Percentiles rank a stretch among this genome's conserved stretches.
phyloP scores from a whole-genome alignment of 2,797 vertebrate species.

The Hafferia zeledoni region DNA sequence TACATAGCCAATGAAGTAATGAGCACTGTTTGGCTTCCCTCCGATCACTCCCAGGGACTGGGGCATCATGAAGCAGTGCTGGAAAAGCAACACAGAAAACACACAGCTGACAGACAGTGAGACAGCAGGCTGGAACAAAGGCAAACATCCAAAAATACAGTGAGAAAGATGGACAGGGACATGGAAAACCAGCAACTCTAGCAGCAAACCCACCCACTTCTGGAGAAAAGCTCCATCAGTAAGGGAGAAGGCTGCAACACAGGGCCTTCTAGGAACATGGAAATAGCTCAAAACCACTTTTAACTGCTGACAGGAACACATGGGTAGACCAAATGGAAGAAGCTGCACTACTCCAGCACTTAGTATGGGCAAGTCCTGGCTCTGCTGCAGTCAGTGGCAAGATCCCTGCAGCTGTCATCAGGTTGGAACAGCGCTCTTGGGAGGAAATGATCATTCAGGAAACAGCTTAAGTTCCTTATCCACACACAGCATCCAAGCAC shows the following conservation, averaged over 20 bases:
- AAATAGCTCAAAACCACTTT: neutral
- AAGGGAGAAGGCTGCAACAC: neutral
- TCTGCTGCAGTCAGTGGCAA: neutral
- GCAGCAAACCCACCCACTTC: neutral
- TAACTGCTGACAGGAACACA: neutral
- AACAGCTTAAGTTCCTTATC: neutral
- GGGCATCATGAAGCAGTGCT: conserved; percentile 98
- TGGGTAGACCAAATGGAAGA: neutral
- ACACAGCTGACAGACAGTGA: conserved; percentile 54
- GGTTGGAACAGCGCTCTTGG: neutral
- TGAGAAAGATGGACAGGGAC: neutral
- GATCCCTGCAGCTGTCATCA: neutral
- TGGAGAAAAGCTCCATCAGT: neutral
- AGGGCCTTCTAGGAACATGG: neutral
- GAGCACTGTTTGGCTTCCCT: conserved; percentile 98
- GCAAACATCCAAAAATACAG: conserved; percentile 7
- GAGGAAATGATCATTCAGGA: neutral
- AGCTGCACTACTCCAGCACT: neutral
- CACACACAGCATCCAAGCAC: neutral
- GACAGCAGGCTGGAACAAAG: neutral
- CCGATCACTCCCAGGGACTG: conserved; percentile 98
- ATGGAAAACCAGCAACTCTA: neutral
- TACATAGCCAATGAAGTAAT: conserved; percentile 98
- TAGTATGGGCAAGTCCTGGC: neutral
- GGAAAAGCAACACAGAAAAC: conserved; percentile 70